A percentile compares a stretch with the other conserved stretches of the same genome.
These are phyloP conservation scores for Siniperca scherzeri DNA, from an alignment of 2,797 vertebrate species.

Conservation along the genomic window DNA sequence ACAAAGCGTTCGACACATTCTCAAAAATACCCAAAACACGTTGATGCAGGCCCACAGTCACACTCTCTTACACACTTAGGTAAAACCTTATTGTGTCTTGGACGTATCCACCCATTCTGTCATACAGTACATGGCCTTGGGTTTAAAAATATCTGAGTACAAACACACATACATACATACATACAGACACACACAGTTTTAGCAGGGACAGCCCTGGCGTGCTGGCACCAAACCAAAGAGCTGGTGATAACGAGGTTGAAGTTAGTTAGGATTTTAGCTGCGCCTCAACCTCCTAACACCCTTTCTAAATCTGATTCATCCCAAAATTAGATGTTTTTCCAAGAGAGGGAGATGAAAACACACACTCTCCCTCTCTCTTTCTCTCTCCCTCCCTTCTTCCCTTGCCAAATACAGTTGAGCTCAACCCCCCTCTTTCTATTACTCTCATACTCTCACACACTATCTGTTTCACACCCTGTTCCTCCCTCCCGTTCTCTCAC, in stretches of 20 bases:
- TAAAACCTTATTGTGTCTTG: conserved; percentile 55
- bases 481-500: conserved; percentile 80
- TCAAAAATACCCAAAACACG: conserved; percentile 19
- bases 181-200: conserved; percentile 37
- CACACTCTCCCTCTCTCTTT: conserved; percentile 40
- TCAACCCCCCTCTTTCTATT: conserved; percentile 51
- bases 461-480: conserved; percentile 79
- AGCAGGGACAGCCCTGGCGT: conserved; percentile 70
- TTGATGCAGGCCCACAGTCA: conserved; percentile 14
- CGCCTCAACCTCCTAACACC: conserved; percentile 74
- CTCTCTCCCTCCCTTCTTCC: conserved; percentile 63
- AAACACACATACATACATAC: conserved; percentile 32
- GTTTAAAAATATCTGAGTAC: conserved; percentile 62
- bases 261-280: conserved; percentile 84
- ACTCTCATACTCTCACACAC: conserved; percentile 80
- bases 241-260: conserved; percentile 81
- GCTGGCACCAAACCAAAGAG: conserved; percentile 72
- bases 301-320: conserved; percentile 81
- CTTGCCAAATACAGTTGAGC: conserved; percentile 79
- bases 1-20: conserved; percentile 14
- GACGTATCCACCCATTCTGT: conserved; percentile 53
- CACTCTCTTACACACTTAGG: conserved; percentile 50
- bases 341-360: conserved; percentile 80
- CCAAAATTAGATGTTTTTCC: conserved; percentile 78
- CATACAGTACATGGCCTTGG: conserved; percentile 59